These are phyloP conservation scores for Gobius niger DNA, from an alignment of 2,113 vertebrate genomes.

Conservation along the genomic window DNA sequence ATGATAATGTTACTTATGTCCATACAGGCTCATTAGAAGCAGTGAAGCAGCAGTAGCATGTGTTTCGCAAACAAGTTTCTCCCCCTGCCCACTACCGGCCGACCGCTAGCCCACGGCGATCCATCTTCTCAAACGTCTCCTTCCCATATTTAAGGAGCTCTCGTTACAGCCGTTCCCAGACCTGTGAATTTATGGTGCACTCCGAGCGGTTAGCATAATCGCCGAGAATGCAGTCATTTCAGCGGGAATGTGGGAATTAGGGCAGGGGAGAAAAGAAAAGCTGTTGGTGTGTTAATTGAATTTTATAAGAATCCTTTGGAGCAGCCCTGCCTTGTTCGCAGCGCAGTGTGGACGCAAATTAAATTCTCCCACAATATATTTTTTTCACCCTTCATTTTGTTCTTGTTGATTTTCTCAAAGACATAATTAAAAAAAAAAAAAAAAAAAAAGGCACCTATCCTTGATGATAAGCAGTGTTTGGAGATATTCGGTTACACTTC, in stretches of 20 bases:
- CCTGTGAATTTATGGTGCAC: slow-evolving; percentile 70
- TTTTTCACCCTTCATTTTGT: background rate
- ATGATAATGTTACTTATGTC: slow-evolving; percentile 92
- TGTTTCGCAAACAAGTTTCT: slow-evolving; percentile 90
- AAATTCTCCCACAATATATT: background rate
- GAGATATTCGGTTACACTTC: slow-evolving; percentile 20
- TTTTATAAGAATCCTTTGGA: slow-evolving; percentile 62
- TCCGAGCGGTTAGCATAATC: slow-evolving; percentile 72
- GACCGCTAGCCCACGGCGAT: slow-evolving; percentile 80
- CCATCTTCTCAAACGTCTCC: slow-evolving; percentile 79
- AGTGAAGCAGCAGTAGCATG: slow-evolving; percentile 86
- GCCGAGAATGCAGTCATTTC: slow-evolving; percentile 68
- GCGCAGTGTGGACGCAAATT: slow-evolving; percentile 25
- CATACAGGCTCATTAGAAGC: slow-evolving; percentile 88
- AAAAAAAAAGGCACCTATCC: background rate
- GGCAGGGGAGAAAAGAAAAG: slow-evolving; percentile 65
- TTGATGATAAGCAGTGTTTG: slow-evolving; percentile 6
- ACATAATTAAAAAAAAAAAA: background rate
- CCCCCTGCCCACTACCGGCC: slow-evolving; percentile 82
- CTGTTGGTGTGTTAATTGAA: slow-evolving; percentile 72
- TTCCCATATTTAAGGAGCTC: slow-evolving; percentile 75
- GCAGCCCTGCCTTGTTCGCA: slow-evolving; percentile 44
- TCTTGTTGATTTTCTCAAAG: slow-evolving; percentile 4
- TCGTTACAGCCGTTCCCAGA: slow-evolving; percentile 72
- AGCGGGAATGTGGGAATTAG: slow-evolving; percentile 71